These are phyloP conservation scores for Saccostrea cuccullata DNA, from an alignment of 1,140 invertebrate species.

Conservation along the genomic window DNA sequence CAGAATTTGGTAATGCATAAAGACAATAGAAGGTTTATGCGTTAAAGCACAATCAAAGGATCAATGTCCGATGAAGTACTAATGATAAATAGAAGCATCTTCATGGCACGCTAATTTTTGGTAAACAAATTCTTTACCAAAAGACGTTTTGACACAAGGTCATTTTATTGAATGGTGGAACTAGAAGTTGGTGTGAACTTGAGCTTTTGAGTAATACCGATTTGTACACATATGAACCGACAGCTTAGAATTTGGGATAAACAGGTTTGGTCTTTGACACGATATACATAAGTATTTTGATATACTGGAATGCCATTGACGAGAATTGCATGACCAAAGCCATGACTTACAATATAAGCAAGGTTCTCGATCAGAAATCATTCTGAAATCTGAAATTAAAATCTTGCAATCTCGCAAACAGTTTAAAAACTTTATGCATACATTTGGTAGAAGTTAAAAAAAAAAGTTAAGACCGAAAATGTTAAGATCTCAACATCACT, in stretches of 20 bases:
- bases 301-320: conserved; percentile 17
- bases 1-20: neutral
- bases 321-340: neutral
- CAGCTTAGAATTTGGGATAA: neutral
- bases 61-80: neutral
- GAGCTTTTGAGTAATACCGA: neutral
- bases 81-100: neutral
- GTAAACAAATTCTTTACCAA: conserved; percentile 13
- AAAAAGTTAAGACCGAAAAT: too few relatives aligned
- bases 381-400: too few relatives aligned
- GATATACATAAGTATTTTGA: neutral
- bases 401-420: too few relatives aligned
- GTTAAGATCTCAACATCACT: too few relatives aligned
- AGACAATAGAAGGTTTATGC: neutral
- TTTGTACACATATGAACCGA: neutral
- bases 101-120: conserved; percentile 1
- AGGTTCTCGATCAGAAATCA: neutral
- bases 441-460: too few relatives aligned
- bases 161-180: neutral
- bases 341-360: neutral
- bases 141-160: conserved; percentile 10
- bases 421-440: too few relatives aligned
- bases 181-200: neutral
- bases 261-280: neutral
- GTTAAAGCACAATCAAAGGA: neutral